Percentiles rank a stretch among this genome's conserved stretches.
These are phyloP conservation scores for Jacana jacana DNA, from an alignment of 2,113 vertebrate genomes.

Conservation along the genomic window DNA sequence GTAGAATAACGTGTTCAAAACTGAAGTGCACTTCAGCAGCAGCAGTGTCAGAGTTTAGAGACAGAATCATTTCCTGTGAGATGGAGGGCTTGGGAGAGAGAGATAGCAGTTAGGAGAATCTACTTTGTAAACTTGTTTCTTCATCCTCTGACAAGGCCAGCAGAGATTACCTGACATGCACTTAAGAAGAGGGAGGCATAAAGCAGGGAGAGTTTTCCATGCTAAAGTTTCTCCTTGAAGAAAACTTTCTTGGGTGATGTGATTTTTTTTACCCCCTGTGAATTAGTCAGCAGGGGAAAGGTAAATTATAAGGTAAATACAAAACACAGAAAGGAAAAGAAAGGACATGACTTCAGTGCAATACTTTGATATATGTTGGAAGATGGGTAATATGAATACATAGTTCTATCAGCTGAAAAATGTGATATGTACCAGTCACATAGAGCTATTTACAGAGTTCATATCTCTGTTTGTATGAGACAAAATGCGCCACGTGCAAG, in stretches of 20 bases:
- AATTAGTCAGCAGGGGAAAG: not conserved
- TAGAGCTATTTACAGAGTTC: not conserved
- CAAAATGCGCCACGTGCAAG: not conserved
- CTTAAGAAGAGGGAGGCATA: not conserved
- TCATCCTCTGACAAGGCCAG: not conserved
- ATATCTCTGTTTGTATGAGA: not conserved
- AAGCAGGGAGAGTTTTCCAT: not conserved
- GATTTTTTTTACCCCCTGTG: not conserved
- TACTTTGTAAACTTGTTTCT: not conserved
- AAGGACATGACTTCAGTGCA: not conserved
- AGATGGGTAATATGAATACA: not conserved
- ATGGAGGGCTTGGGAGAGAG: not conserved
- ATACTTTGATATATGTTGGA: not conserved
- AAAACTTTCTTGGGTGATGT: not conserved
- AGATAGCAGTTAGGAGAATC: not conserved
- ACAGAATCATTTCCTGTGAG: slow-evolving; percentile 64
- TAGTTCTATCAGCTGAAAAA: not conserved
- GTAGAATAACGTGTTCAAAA: slow-evolving; percentile 53
- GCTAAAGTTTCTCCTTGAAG: not conserved
- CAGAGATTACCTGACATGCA: not conserved
- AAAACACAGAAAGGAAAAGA: not conserved
- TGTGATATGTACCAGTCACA: not conserved
- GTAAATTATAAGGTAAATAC: not conserved
- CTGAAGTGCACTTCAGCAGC: slow-evolving; percentile 66
- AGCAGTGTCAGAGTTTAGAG: slow-evolving; percentile 58